Conservation (phyloP, 2,797 vertebrate species). For the Ctenosaura bakeri region DNA sequence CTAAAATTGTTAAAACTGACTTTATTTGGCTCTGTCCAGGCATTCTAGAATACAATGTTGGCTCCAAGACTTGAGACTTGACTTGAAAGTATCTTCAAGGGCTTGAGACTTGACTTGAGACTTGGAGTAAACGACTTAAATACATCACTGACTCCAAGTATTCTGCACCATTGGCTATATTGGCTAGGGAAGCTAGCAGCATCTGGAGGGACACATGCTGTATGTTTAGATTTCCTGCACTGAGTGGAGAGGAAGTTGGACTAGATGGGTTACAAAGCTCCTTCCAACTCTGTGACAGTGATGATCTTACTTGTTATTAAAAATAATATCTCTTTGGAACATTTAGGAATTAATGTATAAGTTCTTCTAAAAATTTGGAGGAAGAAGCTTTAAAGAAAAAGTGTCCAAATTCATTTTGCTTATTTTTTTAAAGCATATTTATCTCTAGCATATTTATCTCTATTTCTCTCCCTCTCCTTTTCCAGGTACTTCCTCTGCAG, state of each 20-base stretch:
- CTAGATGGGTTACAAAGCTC: background rate
- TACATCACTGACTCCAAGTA: too few species aligned
- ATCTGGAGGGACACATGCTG: background rate
- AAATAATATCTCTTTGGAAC: background rate
- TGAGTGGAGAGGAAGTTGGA: background rate
- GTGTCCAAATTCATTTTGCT: background rate
- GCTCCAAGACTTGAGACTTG: too few species aligned
- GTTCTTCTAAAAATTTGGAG: background rate
- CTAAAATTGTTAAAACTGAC: too few species aligned
- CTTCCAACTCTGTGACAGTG: background rate
- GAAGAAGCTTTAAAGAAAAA: background rate
- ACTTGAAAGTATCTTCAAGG: too few species aligned
- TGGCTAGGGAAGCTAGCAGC: too few species aligned
- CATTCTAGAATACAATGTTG: too few species aligned
- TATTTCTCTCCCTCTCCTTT: conserved; percentile 26
- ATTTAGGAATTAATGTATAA: background rate
- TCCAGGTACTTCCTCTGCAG: conserved; percentile 89
- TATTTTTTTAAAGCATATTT: background rate
- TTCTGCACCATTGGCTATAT: too few species aligned
- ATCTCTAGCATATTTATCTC: background rate
- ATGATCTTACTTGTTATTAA: background rate
- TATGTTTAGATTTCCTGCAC: background rate
- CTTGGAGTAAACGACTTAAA: too few species aligned
- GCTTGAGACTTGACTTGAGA: too few species aligned
- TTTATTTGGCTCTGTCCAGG: too few species aligned